A percentile compares a stretch with the other conserved stretches of the same genome.
Evolutionary conservation across 2,113 vertebrate species (phyloP).

Genomic region (Nycticebus coucang): DNA sequence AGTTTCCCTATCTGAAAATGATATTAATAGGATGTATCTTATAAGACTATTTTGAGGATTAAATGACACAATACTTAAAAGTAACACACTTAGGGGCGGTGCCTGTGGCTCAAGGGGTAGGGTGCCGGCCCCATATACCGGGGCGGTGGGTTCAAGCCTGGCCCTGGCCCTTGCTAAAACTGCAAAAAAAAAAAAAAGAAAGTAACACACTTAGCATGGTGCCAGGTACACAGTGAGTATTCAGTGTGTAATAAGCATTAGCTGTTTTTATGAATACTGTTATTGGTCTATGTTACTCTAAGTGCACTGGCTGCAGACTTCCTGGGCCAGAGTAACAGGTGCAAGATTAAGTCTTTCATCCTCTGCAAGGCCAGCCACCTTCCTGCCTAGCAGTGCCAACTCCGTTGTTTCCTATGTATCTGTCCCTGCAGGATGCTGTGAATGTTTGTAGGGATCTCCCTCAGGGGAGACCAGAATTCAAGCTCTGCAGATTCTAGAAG

Average conservation of each 20-base stretch:
- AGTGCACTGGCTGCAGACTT: not conserved
- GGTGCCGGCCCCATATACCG: too few relatives aligned
- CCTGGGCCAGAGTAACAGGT: not conserved
- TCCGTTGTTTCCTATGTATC: not conserved
- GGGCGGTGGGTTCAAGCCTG: too few relatives aligned
- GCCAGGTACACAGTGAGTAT: not conserved
- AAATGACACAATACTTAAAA: not conserved
- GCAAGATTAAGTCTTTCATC: not conserved
- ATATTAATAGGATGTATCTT: not conserved
- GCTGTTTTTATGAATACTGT: not conserved
- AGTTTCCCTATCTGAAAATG: constrained; percentile 4
- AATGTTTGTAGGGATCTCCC: not conserved
- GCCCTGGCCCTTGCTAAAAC: too few relatives aligned
- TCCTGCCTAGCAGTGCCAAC: not conserved
- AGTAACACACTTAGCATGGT: not conserved
- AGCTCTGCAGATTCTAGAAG: not conserved
- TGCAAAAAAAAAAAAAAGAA: too few relatives aligned
- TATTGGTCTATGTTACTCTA: not conserved
- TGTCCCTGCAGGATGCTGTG: not conserved
- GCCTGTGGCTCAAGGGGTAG: too few relatives aligned
- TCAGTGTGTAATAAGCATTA: not conserved
- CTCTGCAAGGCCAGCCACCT: not conserved
- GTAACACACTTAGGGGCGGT: not conserved
- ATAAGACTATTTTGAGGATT: not conserved
- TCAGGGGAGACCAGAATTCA: not conserved